Base-by-base conservation (phyloP, 2,797 vertebrate genomes). In the Phoxinus dragarum region DNA sequence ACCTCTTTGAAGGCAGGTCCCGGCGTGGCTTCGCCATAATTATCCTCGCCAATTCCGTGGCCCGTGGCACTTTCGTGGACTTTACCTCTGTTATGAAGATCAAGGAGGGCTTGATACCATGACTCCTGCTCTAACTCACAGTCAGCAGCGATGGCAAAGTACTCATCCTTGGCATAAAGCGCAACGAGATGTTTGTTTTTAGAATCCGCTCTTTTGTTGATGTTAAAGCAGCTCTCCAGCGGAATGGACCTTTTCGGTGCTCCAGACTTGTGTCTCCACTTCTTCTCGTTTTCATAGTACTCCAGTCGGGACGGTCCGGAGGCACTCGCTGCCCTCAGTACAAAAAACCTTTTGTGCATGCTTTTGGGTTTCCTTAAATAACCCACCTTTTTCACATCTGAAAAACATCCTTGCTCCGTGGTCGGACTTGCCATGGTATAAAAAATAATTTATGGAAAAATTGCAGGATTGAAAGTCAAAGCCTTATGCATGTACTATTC, bases 301-400 rank as follows among this genome's bases (percentile, higher is more conserved):
- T 97, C 97, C 92, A 97, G 92, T 78, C 97, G 94, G 92, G 96
- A 96, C 2, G 96, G 96, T 90, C 97, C 96, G 7, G 94, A 94
- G 90, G 96, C 95, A 88, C 96, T 96, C 88, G 95, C 94, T 59
- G 94, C 94, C 90, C 96, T 94, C 91, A 97, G 92, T 88, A 97
- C 96, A 88, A 97, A 97, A 93, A 97, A 97, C 86, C 97, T 96
- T 93, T 96, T 97, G 92, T 97, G 97, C 96, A 97, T 97, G 94
- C 96, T 97, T 95, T 97, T 97, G 91, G 96, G 96, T 92, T 97
- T 97, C 92, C 96, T 96, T 93, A 97, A 95, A 94, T 97, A 97
- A 90, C 97, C 97, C 94, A 97, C 96, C 95, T 97, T 97, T 91
- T 95, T 96, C 93, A 97, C 96, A 91, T 97, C 96, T 8, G 96